These are phyloP conservation scores for Hippocampus zosterae DNA, from an alignment of 2,113 vertebrate species.

Conservation along the genomic window DNA sequence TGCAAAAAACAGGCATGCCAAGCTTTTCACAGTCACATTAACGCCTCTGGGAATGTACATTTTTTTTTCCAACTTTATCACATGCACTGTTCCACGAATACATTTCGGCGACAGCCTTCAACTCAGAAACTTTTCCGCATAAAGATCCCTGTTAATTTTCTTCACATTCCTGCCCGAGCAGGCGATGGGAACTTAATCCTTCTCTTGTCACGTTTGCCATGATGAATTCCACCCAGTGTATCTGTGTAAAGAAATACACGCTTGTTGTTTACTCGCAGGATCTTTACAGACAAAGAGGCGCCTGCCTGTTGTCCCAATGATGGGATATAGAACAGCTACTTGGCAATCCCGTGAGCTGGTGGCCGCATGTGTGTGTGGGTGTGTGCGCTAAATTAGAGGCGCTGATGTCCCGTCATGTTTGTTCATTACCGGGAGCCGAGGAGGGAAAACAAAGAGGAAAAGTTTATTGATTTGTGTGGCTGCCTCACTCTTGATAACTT, in stretches of 20 bases:
- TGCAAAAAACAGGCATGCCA: too few species aligned
- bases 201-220: conserved; percentile 32
- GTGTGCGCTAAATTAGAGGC: conserved; percentile 66
- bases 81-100: too few species aligned
- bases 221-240: conserved; percentile 51
- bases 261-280: conserved; percentile 50
- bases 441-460: conserved; percentile 64
- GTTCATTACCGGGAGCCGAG: conserved; percentile 70
- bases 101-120: too few species aligned
- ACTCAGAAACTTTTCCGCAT: neutral
- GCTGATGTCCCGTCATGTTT: conserved; percentile 78
- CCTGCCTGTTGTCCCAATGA: conserved; percentile 59
- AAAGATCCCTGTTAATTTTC: conserved; percentile 10
- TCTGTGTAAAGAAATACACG: conserved; percentile 41
- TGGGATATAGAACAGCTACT: conserved; percentile 44
- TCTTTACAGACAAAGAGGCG: conserved; percentile 43
- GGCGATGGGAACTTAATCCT: conserved; percentile 25
- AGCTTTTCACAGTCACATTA: too few species aligned
- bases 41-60: too few species aligned
- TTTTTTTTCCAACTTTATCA: too few species aligned
- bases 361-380: conserved; percentile 26
- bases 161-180: conserved; percentile 7
- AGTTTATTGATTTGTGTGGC: conserved; percentile 75
- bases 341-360: conserved; percentile 43
- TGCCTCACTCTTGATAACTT: conserved; percentile 67